Conservation (phyloP, 2,888 invertebrate species). For the Ectemnius continuus region DNA sequence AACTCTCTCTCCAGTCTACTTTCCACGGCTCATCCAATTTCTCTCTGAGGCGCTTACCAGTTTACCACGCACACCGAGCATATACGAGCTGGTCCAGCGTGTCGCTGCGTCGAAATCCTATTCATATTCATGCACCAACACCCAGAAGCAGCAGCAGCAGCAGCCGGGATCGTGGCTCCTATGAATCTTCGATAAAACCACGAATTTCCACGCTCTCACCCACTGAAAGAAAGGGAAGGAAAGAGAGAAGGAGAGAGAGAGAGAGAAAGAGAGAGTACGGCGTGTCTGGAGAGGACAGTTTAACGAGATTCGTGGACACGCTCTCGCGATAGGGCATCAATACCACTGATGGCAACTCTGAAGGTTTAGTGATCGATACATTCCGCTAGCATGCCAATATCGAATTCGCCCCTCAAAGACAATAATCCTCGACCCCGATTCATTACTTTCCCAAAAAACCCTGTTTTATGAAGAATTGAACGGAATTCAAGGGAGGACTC, state of each 20-base stretch:
- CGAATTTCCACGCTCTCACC: slow-evolving; percentile 52
- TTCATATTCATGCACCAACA: slow-evolving; percentile 15
- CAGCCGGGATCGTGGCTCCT: slow-evolving; percentile 24
- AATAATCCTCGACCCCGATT: too few relatives aligned
- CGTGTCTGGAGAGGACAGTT: slow-evolving; percentile 60
- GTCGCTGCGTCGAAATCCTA: not conserved
- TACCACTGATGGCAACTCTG: slow-evolving; percentile 29
- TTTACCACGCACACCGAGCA: slow-evolving; percentile 9
- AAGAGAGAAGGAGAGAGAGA: too few relatives aligned
- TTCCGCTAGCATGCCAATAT: slow-evolving; percentile 9
- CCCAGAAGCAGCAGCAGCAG: not conserved
- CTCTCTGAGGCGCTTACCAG: slow-evolving; percentile 37
- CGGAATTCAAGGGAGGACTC: too few relatives aligned
- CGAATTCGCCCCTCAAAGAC: too few relatives aligned
- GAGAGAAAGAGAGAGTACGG: too few relatives aligned
- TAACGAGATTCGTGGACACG: slow-evolving; percentile 57
- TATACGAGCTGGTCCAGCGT: not conserved
- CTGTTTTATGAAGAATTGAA: too few relatives aligned
- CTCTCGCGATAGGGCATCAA: slow-evolving; percentile 31
- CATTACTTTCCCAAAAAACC: too few relatives aligned
- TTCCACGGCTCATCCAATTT: slow-evolving; percentile 55
- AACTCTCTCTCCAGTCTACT: slow-evolving; percentile 32
- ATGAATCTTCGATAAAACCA: slow-evolving; percentile 64
- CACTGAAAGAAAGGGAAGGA: too few relatives aligned
- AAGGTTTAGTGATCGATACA: slow-evolving; percentile 52